Evolutionary conservation across 2,888 invertebrate genomes (phyloP).

Genomic region (Drosophila nr. perissopoda): DNA sequence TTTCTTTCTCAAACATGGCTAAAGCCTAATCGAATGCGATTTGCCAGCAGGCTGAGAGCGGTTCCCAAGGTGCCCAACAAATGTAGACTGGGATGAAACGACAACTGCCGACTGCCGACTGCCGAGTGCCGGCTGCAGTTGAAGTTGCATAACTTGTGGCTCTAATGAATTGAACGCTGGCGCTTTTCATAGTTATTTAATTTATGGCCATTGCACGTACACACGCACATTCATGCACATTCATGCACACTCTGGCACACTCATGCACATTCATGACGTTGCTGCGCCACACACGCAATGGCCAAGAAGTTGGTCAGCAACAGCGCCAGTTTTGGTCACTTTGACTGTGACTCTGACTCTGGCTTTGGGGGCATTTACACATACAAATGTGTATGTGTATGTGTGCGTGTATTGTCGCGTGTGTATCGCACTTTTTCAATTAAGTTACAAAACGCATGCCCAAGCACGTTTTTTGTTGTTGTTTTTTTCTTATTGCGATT

Average conservation of each 20-base stretch:
- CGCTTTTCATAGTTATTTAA: conserved; percentile 40
- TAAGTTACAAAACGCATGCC: conserved; percentile 77
- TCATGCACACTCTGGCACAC: conserved; percentile 13
- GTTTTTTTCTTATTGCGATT: conserved; percentile 2
- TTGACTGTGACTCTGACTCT: conserved; percentile 54
- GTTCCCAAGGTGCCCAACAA: conserved; percentile 72
- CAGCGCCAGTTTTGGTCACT: conserved; percentile 50
- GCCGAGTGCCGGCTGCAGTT: conserved; percentile 29
- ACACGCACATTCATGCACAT: conserved; percentile 29
- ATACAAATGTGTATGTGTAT: not conserved
- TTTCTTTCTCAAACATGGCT: conserved; percentile 42
- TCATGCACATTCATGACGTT: conserved; percentile 8
- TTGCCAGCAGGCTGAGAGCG: conserved; percentile 65
- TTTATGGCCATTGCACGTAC: conserved; percentile 41
- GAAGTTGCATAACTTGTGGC: conserved; percentile 42
- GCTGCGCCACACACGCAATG: conserved; percentile 54
- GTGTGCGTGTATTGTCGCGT: conserved; percentile 68
- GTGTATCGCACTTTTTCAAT: conserved; percentile 80
- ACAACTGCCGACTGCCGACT: conserved; percentile 41
- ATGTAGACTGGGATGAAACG: conserved; percentile 57
- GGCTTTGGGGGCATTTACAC: conserved; percentile 21
- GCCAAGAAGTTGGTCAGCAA: conserved; percentile 66
- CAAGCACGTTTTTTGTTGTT: conserved; percentile 65
- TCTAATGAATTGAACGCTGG: conserved; percentile 47
- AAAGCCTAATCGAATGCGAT: conserved; percentile 68